Base-by-base conservation (phyloP, 2,888 invertebrate genomes). In the Megaustenia siamemsis region DNA sequence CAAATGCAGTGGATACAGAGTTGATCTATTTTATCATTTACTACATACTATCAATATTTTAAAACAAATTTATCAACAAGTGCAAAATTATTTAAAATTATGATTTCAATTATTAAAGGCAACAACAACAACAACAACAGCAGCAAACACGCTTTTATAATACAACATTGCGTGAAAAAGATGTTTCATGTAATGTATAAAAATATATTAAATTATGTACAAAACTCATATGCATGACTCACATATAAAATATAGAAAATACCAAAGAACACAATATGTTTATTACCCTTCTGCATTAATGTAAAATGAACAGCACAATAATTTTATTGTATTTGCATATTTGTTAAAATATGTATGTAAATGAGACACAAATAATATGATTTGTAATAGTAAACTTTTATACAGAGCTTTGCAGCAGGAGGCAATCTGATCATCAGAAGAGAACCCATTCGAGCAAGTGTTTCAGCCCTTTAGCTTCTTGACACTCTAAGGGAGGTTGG, bases 131-230 rank as follows among this genome's bases (percentile, higher is more conserved):
- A n/a, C n/a, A n/a, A n/a, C n/a, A n/a, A n/a, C n/a, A n/a, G n/a
- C n/a, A 71, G 28, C 43, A 28, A 73, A 73, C 49, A 49, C 73
- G 49, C 73, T 73, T 73, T 73, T 21, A n/a, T 49, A 49, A 73
- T 21, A 73, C 18, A 73, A 69, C 69, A 69, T 43, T 69, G 69
- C 43, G 32, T 24, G n/a, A 71, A n/a, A 40, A 71, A 71, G 3
- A 53, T 15, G 53, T 45, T 53, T 32, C 56, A 53, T 28, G 53
- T 8, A 49, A 21, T 76, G 53, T 49, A 45, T 45, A 12, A 49
- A 28, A 76, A n/a, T 18, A 53, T 38, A 21, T 56, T 53, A 56
- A 32, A 56, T 53, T 76, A 40, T 69, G 68, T 24, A 69, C 5
- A 1, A 71, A 6, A 43, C 12, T n/a, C 10, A 43, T 71, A 71